A percentile compares a stretch with the other conserved stretches of the same genome.
These are phyloP conservation scores for Chymomyza fuscimana DNA, from an alignment of 2,888 invertebrate species.

Conservation along the genomic window DNA sequence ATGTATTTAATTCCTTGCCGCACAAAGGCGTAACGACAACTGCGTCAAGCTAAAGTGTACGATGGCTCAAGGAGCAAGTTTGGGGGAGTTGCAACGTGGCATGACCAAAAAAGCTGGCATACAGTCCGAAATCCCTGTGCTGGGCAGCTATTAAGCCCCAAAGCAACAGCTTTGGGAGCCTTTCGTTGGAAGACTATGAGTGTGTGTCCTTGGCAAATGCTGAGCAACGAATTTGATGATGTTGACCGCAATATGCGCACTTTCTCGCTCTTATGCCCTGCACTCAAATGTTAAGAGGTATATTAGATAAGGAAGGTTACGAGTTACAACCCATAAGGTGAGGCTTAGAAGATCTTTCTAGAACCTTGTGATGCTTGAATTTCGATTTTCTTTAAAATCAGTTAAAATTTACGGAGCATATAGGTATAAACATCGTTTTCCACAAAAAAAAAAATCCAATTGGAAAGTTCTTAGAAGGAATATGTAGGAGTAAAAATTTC, in stretches of 20 bases:
- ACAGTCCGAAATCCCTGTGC: slow-evolving; percentile 34
- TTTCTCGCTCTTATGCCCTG: neutral
- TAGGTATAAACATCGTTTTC: too few relatives aligned
- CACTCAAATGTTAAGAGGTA: too few relatives aligned
- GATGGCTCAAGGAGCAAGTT: neutral
- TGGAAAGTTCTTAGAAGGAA: too few relatives aligned
- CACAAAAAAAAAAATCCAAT: too few relatives aligned
- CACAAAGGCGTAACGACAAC: slow-evolving; percentile 53
- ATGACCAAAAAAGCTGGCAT: too few relatives aligned
- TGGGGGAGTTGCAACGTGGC: neutral
- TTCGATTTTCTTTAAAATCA: too few relatives aligned
- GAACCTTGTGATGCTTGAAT: too few relatives aligned
- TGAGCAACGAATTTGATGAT: slow-evolving; percentile 62
- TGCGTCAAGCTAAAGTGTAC: slow-evolving; percentile 40
- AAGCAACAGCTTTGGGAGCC: slow-evolving; percentile 39
- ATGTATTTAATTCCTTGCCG: slow-evolving; percentile 63
- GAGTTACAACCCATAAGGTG: too few relatives aligned
- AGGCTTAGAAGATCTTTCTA: too few relatives aligned
- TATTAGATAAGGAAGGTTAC: neutral
- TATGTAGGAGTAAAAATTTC: too few relatives aligned
- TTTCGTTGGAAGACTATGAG: slow-evolving; percentile 8
- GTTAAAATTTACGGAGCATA: too few relatives aligned
- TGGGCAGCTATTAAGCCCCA: slow-evolving; percentile 40
- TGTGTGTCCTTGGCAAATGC: slow-evolving; percentile 38
- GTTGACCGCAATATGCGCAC: slow-evolving; percentile 37